Base-by-base conservation (phyloP, 2,113 vertebrate genomes). In the Pollimyrus isidori region DNA sequence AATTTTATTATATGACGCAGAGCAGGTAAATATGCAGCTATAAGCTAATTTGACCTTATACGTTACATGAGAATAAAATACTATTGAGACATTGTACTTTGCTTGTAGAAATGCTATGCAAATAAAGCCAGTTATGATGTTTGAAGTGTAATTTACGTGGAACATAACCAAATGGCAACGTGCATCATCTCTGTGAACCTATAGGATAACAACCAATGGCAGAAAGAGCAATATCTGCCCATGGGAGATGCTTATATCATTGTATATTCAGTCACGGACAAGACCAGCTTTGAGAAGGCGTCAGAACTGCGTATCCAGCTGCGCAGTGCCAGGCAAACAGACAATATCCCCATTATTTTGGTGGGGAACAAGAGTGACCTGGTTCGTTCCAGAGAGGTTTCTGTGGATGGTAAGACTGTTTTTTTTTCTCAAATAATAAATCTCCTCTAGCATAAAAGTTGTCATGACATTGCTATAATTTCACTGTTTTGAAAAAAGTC, bases 191-290 rank as follows among this genome's bases (percentile, higher is more conserved):
- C 90, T 9, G 88, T 89, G 88, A 50, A 19, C 90, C 39, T 94
- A 86, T 89, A 99, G 98, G 98, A 98, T 92, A 98, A 98, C 91
- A 96, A 95, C 91, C 96, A 96, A 90, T 99, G 98, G 98, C 95
- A 99, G 87, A 97, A 98, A 89, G 96, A 98, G 7, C 98, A 99
- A 93, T 99, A 97, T 92, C 98, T 99, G 98, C 97, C 96, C 91
- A 97, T 99, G 97, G 98, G 98, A 88, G 98, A 99, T 48, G 98
- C 98, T 52, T 99, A 99, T 80, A 97, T 99, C 93, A 99, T 99
- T 2, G 98, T 99, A 1, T 99, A 99, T 92, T 99, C 98, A 0
- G 97, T 99, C 92, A 99, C 98, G 0, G 98, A 99, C 95, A 99
- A 99, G 92, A 96, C 96, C 15, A 99, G 98, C 92, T 99, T 99